phyloP scores from a whole-genome alignment of 2,113 vertebrate species.

The Sprattus sprattus region DNA sequence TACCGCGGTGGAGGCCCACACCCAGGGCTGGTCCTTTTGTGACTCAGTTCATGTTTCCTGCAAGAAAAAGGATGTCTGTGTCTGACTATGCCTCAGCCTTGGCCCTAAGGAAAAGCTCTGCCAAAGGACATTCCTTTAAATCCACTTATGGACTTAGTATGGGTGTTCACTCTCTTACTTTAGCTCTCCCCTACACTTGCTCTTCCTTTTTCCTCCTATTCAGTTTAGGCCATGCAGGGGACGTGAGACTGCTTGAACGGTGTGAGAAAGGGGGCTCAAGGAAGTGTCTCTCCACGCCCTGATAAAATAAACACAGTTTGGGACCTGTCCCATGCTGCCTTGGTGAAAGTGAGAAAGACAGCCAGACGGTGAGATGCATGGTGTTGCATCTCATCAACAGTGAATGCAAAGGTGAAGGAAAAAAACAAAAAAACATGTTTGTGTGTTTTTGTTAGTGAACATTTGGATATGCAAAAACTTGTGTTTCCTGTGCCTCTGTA shows the following conservation, averaged over 20 bases:
- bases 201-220: not conserved
- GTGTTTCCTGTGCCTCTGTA: too few species aligned
- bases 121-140: conserved; percentile 6
- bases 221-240: not conserved
- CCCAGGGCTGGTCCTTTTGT: not conserved
- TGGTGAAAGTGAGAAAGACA: not conserved
- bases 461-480: not conserved
- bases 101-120: conserved; percentile 8
- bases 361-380: not conserved
- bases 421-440: too few species aligned
- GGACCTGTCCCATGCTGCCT: not conserved
- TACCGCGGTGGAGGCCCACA: not conserved
- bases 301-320: not conserved
- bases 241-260: not conserved
- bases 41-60: not conserved
- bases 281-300: not conserved
- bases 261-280: not conserved
- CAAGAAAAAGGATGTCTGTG: conserved; percentile 1
- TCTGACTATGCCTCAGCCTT: not conserved
- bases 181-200: not conserved
- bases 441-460: not conserved
- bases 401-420: not conserved
- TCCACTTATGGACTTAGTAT: not conserved
- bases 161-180: not conserved
- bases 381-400: not conserved